Conservation (phyloP, 2,888 invertebrate genomes). For the Dorcus hopei region DNA sequence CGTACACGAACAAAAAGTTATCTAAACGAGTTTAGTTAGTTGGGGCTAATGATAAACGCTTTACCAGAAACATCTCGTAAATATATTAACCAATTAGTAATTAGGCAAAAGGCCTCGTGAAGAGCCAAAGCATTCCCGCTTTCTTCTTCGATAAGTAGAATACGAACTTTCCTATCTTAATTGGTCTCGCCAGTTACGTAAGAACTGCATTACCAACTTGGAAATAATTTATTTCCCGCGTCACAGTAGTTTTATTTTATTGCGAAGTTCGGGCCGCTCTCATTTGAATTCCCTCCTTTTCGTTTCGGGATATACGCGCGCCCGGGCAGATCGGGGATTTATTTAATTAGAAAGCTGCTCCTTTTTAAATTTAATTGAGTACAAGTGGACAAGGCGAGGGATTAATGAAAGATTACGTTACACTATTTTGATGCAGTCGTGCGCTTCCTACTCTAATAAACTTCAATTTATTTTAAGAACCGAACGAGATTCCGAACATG, state of each 20-base stretch:
- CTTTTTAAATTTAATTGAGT: neutral
- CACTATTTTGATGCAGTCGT: neutral
- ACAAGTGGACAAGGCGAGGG: neutral
- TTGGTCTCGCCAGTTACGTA: conserved; percentile 22
- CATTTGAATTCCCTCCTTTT: neutral
- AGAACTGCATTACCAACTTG: conserved; percentile 25
- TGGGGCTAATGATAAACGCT: neutral
- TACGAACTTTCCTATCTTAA: conserved; percentile 25
- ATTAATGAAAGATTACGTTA: neutral
- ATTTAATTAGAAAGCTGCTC: neutral
- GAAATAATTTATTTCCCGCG: conserved; percentile 24
- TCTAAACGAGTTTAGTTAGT: neutral
- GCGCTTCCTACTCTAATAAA: neutral
- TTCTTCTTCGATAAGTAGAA: conserved; percentile 16
- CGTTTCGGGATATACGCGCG: neutral
- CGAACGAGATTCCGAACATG: too few species aligned
- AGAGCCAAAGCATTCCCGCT: neutral
- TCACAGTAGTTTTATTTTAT: conserved; percentile 4
- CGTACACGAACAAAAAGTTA: too few species aligned
- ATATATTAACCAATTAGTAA: conserved; percentile 28
- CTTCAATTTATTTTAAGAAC: neutral
- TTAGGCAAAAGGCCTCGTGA: conserved; percentile 11
- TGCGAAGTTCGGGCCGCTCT: neutral
- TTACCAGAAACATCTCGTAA: conserved; percentile 12
- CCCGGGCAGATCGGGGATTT: neutral